These are phyloP conservation scores for Nymphalis c-album DNA, from an alignment of 2,888 invertebrate genomes.

Conservation along the genomic window DNA sequence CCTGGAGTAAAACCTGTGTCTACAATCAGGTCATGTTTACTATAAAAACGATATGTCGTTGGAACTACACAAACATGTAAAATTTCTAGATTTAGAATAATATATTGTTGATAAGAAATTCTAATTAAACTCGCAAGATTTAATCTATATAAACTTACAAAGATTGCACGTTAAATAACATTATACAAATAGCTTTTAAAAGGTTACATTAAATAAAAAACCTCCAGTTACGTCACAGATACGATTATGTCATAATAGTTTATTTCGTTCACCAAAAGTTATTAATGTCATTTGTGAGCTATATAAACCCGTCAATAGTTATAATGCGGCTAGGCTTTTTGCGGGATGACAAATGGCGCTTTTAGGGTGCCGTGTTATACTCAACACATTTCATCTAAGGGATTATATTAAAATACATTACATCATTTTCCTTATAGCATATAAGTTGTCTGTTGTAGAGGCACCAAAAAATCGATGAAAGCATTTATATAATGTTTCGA, in stretches of 20 bases:
- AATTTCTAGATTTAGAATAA: no score
- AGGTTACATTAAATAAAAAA: no score
- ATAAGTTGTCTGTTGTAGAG: neutral
- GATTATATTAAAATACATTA: conserved; percentile 29
- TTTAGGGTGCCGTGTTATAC: conserved; percentile 46
- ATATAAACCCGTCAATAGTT: conserved; percentile 45
- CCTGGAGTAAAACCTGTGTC: no score
- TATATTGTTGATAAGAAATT: no score
- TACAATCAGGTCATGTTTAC: no score
- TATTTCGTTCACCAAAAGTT: neutral
- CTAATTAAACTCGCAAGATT: no score
- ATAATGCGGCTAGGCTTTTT: conserved; percentile 51
- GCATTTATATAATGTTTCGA: no score
- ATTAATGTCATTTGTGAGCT: conserved; percentile 38
- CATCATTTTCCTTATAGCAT: conserved; percentile 18
- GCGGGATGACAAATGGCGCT: conserved; percentile 53
- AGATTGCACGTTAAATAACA: no score
- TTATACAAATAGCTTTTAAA: no score
- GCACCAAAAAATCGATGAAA: neutral
- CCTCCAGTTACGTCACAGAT: neutral
- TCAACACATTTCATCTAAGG: conserved; percentile 39
- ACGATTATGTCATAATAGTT: conserved; percentile 2
- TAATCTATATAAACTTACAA: no score
- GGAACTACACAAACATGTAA: no score
- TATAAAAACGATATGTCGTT: no score